Evolutionary conservation across 2,797 vertebrate species (phyloP).

Genomic region (Falco cherrug): DNA sequence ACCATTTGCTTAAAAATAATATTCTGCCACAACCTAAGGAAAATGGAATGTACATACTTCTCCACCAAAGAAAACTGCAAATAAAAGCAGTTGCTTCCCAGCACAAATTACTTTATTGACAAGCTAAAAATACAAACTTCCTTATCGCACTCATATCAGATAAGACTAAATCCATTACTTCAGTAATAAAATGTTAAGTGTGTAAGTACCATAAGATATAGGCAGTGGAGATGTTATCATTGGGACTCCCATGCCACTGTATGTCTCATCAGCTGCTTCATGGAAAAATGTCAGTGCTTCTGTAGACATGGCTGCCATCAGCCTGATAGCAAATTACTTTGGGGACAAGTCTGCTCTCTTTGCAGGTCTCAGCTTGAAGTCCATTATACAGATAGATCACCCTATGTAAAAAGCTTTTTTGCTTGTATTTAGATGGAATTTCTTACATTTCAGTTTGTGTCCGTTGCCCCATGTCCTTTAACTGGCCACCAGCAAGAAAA

Average conservation of each 20-base stretch:
- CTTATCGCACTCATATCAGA: slow-evolving; percentile 38
- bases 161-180: slow-evolving; percentile 46
- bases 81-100: slow-evolving; percentile 30
- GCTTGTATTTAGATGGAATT: background rate
- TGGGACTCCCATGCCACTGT: background rate
- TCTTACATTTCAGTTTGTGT: background rate
- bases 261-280: slow-evolving; percentile 5
- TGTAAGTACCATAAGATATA: slow-evolving; percentile 6
- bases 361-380: background rate
- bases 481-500: background rate
- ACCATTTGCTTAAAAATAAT: slow-evolving; percentile 13
- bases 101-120: slow-evolving; percentile 15
- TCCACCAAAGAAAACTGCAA: background rate
- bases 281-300: slow-evolving; percentile 30
- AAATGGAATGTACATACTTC: background rate
- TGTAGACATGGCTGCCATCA: background rate
- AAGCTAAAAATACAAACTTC: slow-evolving; percentile 41
- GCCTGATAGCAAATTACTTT: background rate
- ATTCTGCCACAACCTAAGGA: background rate
- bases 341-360: background rate
- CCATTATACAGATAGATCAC: background rate
- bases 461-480: background rate
- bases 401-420: fast-evolving
- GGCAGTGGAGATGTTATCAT: background rate
- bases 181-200: slow-evolving; percentile 26